Base-by-base conservation (phyloP, 2,797 vertebrate species). In the Halcyon smyrnensis region DNA sequence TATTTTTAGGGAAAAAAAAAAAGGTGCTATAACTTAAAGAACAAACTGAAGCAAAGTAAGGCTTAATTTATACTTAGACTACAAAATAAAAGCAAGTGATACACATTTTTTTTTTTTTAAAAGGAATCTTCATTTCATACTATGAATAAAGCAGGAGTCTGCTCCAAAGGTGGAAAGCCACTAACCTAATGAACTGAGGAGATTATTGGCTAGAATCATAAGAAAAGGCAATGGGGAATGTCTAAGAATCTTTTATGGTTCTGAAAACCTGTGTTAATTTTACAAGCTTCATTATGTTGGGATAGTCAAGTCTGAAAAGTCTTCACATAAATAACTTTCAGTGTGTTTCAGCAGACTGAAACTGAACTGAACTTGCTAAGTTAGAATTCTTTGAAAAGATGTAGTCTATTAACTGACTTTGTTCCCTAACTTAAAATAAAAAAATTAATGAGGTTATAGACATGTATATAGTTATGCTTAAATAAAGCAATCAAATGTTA, bases 401-500 rank as follows among this genome's bases (percentile, higher is more conserved):
- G 12, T 9, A 48, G 25, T n/a, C 19, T 30, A 24, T 81, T 89
- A 73, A 51, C 15, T 45, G 53, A 9, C 30, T 87, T 60, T 43
- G 34, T 60, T 92, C 64, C 4, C 2, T 68, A 59, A 15, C 5
- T 3, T 68, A 16, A 68, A 71, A 88, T n/a, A 56, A 73, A 64
- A 87, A 50, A 70, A 59, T 37, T 13, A 60, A 3, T 67, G 53
- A 89, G n/a, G 73, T 87, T 77, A 82, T n/a, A 76, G 39, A 62
- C 59, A 62, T 21, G 11, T 57, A 51, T 56, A 23, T 48, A 65
- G 24, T 78, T 74, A 25, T 2, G 10, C 41, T 95, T 87, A 64
- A 82, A 64, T 54, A 88, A 86, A 90, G 75, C 59, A 89, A 68
- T 70, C 36, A 92, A 85, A 67, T 82, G n/a, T 84, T 92, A 77